phyloP scores from a whole-genome alignment of 1,140 invertebrate species.

The Drosophila kurseongensis region DNA sequence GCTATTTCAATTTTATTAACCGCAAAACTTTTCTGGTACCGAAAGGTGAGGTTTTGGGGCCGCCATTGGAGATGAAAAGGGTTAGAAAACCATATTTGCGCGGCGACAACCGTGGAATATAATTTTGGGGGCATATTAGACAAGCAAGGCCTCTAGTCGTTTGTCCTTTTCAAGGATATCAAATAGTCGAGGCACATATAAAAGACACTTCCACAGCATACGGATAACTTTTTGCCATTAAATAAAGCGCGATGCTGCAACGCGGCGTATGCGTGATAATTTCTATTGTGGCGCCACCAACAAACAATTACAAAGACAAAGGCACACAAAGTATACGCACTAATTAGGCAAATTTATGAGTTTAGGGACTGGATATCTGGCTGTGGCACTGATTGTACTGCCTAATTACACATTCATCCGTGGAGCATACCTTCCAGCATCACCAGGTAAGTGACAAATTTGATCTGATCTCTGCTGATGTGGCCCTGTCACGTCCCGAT shows the following conservation, averaged over 20 bases:
- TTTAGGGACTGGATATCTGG: constrained; percentile 4
- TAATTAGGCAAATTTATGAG: constrained; percentile 57
- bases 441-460: constrained; percentile 32
- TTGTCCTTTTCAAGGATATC: neutral
- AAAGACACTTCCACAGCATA: neutral
- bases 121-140: too few species aligned
- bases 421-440: neutral
- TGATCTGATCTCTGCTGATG: constrained; percentile 27
- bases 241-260: constrained; percentile 34
- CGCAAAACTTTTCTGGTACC: constrained; percentile 54
- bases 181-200: neutral
- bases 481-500: constrained; percentile 7
- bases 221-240: constrained; percentile 56
- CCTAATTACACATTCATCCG: constrained; percentile 55
- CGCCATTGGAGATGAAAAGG: neutral
- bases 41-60: neutral
- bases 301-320: constrained; percentile 38
- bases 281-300: constrained; percentile 34
- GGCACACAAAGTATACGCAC: constrained; percentile 22
- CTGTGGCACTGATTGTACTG: constrained; percentile 48
- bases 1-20: constrained; percentile 64
- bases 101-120: neutral
- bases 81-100: constrained; percentile 22
- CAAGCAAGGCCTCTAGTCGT: too few species aligned
- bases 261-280: constrained; percentile 48